Evolutionary conservation across 2,113 vertebrate species (phyloP).

Genomic region (Saimiri boliviensis): DNA sequence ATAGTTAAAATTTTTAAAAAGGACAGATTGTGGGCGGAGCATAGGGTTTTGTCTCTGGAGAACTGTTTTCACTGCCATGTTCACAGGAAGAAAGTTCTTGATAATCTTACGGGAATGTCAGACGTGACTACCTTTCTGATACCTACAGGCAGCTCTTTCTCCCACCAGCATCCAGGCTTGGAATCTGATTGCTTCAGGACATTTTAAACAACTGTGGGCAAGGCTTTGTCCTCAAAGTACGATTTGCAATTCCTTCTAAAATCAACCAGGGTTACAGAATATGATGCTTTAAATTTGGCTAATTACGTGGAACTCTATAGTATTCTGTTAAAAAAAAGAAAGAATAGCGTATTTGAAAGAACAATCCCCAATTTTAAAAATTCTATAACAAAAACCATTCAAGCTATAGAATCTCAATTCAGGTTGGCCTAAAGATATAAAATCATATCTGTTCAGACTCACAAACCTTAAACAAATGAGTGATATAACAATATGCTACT

Average conservation of each 20-base stretch:
- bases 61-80: not conserved
- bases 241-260: slow-evolving; percentile 15
- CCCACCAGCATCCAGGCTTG: not conserved
- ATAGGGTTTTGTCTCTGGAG: not conserved
- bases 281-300: not conserved
- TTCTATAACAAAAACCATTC: not conserved
- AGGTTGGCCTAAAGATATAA: not conserved
- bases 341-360: not conserved
- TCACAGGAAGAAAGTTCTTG: not conserved
- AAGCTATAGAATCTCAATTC: not conserved
- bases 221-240: not conserved
- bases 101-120: not conserved
- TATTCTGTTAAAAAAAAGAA: not conserved
- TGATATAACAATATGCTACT: not conserved
- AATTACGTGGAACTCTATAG: not conserved
- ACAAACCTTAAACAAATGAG: not conserved
- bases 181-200: not conserved
- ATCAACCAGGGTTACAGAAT: not conserved
- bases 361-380: not conserved
- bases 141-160: not conserved
- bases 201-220: not conserved
- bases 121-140: slow-evolving; percentile 2
- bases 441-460: not conserved
- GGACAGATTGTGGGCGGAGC: not conserved
- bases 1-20: not conserved